Evolutionary conservation across 2,113 vertebrate species (phyloP), one percentile per base, ranked within the genome.

Genomic region (pig (Sus scrofa)): DNA sequence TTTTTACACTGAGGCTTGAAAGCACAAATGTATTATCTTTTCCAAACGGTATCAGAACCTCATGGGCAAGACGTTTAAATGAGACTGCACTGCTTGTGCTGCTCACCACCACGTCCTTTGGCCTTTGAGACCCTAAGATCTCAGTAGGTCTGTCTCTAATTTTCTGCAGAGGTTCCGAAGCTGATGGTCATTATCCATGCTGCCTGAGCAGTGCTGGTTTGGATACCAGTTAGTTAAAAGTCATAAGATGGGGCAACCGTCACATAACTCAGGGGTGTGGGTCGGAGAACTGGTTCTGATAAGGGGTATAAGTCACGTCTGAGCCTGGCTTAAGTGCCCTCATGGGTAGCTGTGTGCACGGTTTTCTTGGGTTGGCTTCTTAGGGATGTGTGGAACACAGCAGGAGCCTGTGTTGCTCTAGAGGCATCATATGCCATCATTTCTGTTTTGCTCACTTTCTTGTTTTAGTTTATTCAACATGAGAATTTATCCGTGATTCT

Each of bases 361-460:
- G 2, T 44, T 84, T 91, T n/a, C 50, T 44, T 71, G 62, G 58
- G 63, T 77, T 82, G 82, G 58, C 3, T 79, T 95, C 32, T 81
- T 75, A 75, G n/a, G 6, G 32, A 27, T 22, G 22, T 27, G 6
- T 85, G 22, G 15, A 85, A 62, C 73, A 30, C 15, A 9, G 6
- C 52, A 63, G 60, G 34, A 39, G 27, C 13, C 30, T 56, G 1
- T 62, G 26, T 20, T 63, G 67, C 37, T 86, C 86, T 73, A 78
- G 34, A 52, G 19, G 58, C 77, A 60, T 90, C 65, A 11, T 32
- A 5, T 90, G 75, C 22, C 32, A 26, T 75, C 82, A n/a, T 91
- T 65, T 89, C 9, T 87, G 0, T 75, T 82, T 95, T 81, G 52
- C 67, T 30, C 19, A 27, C 75, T 96, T 96, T 95, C 19, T 92